Percentiles rank a stretch among this genome's conserved stretches.
These are phyloP conservation scores for Andrena hattorfiana DNA, from an alignment of 2,888 invertebrate species.

Conservation along the genomic window DNA sequence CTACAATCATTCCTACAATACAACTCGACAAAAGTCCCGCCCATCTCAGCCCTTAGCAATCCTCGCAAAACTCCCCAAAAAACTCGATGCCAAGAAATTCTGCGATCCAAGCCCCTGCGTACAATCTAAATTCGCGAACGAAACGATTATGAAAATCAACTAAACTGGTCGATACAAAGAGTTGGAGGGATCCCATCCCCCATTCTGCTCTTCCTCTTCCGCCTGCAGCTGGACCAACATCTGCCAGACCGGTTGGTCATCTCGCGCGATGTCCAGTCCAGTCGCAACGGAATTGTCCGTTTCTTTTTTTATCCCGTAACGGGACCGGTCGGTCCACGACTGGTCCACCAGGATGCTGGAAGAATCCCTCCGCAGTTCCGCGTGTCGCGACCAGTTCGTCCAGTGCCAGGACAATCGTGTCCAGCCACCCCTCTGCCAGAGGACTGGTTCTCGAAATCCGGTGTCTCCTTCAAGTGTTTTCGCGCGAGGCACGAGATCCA, in stretches of 20 bases:
- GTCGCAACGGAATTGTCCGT: constrained; percentile 36
- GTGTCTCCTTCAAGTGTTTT: constrained; percentile 54
- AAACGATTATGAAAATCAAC: constrained; percentile 25
- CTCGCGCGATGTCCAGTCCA: constrained; percentile 79
- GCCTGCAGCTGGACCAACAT: constrained; percentile 82
- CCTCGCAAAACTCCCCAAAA: too few relatives aligned
- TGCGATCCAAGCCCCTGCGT: background rate
- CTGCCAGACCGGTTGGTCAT: constrained; percentile 84
- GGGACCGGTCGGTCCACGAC: constrained; percentile 77
- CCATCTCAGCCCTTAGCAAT: too few relatives aligned
- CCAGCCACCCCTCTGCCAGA: constrained; percentile 61
- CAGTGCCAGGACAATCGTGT: constrained; percentile 64
- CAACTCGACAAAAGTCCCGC: background rate
- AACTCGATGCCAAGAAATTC: background rate
- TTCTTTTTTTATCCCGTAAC: constrained; percentile 57
- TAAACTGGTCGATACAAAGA: constrained; percentile 12
- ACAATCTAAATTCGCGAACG: background rate
- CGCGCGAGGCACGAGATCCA: constrained; percentile 40
- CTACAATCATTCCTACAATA: background rate
- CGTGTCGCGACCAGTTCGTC: constrained; percentile 77
- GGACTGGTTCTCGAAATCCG: constrained; percentile 77
- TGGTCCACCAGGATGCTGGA: constrained; percentile 83
- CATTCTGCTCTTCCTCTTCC: constrained; percentile 33
- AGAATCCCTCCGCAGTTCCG: constrained; percentile 41
- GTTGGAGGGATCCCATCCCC: constrained; percentile 19